Evolutionary conservation across 2,113 vertebrate species (phyloP), one percentile per base, ranked within the genome.

Genomic region (Oncorhynchus masou): DNA sequence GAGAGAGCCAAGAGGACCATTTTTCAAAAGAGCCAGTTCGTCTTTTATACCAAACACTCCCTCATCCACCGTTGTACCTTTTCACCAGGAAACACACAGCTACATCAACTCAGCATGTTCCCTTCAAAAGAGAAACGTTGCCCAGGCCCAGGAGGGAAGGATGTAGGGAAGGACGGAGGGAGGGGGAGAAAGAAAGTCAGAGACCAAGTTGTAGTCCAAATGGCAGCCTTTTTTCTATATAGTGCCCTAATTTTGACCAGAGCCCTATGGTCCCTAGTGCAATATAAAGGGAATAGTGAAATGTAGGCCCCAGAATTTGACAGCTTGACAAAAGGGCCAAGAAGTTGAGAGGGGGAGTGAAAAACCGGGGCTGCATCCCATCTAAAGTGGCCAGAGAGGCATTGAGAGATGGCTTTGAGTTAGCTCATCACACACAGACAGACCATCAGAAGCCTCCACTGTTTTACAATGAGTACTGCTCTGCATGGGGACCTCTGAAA

Each of bases 81-180:
- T 60, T 45, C 62, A 19, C 25, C 27, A 34, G 15, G 11, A 27
- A 34, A n/a, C 68, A 57, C 71, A 22, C 1, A 5, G 16, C 1
- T 8, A 39, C 77, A 34, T 74, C 64, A 29, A 74, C 69, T 78
- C 79, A 70, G 77, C 65, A 70, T 73, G 60, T 81, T 78, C 74
- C 67, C 69, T 25, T 72, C 13, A 74, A 75, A 84, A 76, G 65
- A 65, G 49, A 20, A 25, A 74, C 74, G 60, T 72, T 77, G 60
- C 81, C 73, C 49, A 19, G 76, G 84, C 9, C 39, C 39, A 45
- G 39, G 39, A 45, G 39, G 39, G 39, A 45, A 9, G 39, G 39
- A 45, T 45, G 39, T 45, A 45, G 8, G 39, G 39, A 45, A 45
- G 39, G 39, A 45, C 2, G 8, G 39, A 45, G 75, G 76, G n/a